phyloP scores from a whole-genome alignment of 2,113 vertebrate genomes.

The Baryphthengus martii region DNA sequence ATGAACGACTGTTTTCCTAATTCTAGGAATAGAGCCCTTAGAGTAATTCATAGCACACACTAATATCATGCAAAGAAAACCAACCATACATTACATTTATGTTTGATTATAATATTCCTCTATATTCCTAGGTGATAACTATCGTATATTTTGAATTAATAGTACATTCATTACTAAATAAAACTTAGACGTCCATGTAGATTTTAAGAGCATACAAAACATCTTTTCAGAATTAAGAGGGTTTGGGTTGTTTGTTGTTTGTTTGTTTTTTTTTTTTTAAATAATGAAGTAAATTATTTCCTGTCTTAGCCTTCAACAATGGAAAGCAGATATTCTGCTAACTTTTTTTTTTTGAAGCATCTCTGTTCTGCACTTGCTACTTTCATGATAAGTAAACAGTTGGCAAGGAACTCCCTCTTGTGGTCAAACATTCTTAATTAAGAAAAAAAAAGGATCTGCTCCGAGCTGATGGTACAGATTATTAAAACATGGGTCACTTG shows the following conservation, averaged over 20 bases:
- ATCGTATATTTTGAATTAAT: not conserved
- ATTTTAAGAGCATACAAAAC: not conserved
- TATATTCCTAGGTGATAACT: not conserved
- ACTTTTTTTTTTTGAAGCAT: conserved; percentile 44
- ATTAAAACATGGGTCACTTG: conserved; percentile 53
- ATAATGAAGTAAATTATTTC: not conserved
- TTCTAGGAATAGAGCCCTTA: not conserved
- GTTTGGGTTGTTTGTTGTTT: not conserved
- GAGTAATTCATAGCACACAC: not conserved
- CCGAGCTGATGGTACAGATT: conserved; percentile 11
- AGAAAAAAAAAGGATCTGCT: conserved; percentile 15
- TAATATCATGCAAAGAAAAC: not conserved
- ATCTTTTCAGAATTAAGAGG: not conserved
- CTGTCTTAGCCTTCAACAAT: not conserved
- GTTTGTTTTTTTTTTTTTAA: not conserved
- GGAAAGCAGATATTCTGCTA: not conserved
- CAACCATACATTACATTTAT: rapidly evolving
- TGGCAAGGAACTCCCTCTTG: conserved; percentile 98
- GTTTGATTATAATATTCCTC: not conserved
- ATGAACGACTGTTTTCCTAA: not conserved
- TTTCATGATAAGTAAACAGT: conserved; percentile 72
- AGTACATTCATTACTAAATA: not conserved
- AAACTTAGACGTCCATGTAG: not conserved
- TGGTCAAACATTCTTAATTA: conserved; percentile 81
- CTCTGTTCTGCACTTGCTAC: not conserved